phyloP scores from a whole-genome alignment of 2,888 invertebrate genomes.

The Leptopilina drosophilae region DNA sequence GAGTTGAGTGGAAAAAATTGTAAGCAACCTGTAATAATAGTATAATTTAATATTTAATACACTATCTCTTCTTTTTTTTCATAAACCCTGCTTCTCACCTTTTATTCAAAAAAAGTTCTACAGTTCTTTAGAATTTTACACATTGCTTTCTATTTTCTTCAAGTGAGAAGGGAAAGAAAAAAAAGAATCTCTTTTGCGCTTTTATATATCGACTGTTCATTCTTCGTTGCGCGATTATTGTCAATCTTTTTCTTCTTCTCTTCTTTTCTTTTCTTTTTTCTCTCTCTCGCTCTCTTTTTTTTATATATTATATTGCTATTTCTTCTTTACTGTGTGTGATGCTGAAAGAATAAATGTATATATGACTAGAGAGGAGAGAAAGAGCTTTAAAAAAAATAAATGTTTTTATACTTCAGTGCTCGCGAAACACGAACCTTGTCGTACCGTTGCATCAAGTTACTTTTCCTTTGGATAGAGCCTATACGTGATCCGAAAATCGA shows the following conservation, averaged over 20 bases:
- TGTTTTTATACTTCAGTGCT: conserved; percentile 52
- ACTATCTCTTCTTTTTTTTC: too few relatives aligned
- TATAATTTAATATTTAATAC: too few relatives aligned
- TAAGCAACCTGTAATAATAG: too few relatives aligned
- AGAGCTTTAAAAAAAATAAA: conserved; percentile 41
- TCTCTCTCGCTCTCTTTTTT: background rate
- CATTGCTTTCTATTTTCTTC: too few relatives aligned
- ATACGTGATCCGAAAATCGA: conserved; percentile 53
- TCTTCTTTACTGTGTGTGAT: background rate
- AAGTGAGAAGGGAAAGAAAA: too few relatives aligned
- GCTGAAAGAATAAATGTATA: conserved; percentile 4
- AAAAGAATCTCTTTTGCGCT: too few relatives aligned
- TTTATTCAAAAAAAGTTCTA: too few relatives aligned
- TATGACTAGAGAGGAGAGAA: conserved; percentile 44
- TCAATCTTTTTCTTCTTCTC: background rate
- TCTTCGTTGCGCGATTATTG: too few relatives aligned
- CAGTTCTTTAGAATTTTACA: too few relatives aligned
- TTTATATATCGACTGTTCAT: too few relatives aligned
- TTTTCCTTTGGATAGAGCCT: conserved; percentile 45
- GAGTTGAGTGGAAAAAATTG: too few relatives aligned
- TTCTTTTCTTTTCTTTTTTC: background rate
- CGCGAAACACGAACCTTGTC: conserved; percentile 48
- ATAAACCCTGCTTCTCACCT: too few relatives aligned
- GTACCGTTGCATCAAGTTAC: conserved; percentile 38
- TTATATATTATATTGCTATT: background rate